A percentile compares a stretch with the other conserved stretches of the same genome.
Conservation (phyloP, 2,888 invertebrate genomes). For the Epirrita christyi region DNA sequence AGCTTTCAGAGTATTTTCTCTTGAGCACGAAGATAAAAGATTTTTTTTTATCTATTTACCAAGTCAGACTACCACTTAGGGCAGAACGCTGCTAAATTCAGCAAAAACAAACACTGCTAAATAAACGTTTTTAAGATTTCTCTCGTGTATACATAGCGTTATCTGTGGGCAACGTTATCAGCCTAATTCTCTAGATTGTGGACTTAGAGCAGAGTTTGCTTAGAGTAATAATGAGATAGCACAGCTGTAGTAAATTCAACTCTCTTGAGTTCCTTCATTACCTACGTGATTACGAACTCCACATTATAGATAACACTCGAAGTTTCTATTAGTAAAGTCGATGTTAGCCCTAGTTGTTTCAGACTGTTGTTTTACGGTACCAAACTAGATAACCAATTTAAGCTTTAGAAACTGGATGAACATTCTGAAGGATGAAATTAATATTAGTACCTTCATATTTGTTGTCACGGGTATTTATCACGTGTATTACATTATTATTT, state of each 20-base stretch:
- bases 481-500: too few relatives aligned
- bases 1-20: constrained; percentile 40
- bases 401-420: too few relatives aligned
- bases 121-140: constrained; percentile 50
- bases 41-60: constrained; percentile 56
- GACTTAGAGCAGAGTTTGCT: constrained; percentile 21
- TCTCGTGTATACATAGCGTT: constrained; percentile 36
- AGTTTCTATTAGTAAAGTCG: constrained; percentile 19
- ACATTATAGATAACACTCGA: constrained; percentile 28
- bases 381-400: not conserved
- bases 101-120: constrained; percentile 66
- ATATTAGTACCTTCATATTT: too few relatives aligned
- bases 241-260: constrained; percentile 8
- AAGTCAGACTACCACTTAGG: constrained; percentile 63
- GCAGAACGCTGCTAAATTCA: constrained; percentile 62
- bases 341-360: not conserved
- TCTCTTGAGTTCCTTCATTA: constrained; percentile 27
- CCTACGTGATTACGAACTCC: constrained; percentile 29
- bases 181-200: constrained; percentile 40
- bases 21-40: constrained; percentile 46
- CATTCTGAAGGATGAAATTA: too few relatives aligned
- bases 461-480: too few relatives aligned
- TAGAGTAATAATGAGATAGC: constrained; percentile 22
- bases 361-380: not conserved
- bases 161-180: constrained; percentile 46